Conservation (phyloP, 1,140 invertebrate genomes). For the Eubasilissa regina region DNA sequence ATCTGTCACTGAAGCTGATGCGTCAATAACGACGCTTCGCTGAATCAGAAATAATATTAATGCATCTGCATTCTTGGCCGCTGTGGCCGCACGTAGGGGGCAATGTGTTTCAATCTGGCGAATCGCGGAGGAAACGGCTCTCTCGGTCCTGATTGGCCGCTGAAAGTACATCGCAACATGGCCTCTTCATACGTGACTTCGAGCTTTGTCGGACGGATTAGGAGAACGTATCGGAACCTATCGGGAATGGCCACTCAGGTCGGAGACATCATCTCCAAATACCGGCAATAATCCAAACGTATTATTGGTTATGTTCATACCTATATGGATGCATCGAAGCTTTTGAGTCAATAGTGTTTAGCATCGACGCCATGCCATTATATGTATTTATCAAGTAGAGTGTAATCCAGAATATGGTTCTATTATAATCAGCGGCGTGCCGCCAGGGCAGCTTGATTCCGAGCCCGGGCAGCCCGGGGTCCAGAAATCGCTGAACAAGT, state of each 20-base stretch:
- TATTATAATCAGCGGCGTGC: no score
- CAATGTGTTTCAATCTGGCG: conserved; percentile 10
- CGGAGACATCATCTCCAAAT: background rate
- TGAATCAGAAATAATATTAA: no score
- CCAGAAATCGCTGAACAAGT: no score
- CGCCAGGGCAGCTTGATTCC: no score
- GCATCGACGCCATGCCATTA: no score
- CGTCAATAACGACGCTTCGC: no score
- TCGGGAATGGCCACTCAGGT: background rate
- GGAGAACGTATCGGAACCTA: background rate
- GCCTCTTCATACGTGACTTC: conserved; percentile 23
- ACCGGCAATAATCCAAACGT: background rate
- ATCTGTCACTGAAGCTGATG: no score
- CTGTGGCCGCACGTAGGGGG: background rate
- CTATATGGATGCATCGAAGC: conserved; percentile 1
- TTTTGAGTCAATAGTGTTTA: background rate
- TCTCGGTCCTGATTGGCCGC: background rate
- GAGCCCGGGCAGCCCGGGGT: no score
- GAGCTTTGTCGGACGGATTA: conserved; percentile 25
- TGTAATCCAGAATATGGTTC: no score
- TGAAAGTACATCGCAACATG: background rate
- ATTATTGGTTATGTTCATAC: background rate
- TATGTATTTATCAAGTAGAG: no score
- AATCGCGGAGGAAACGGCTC: conserved; percentile 1
- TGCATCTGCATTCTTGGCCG: background rate